Conservation (phyloP, 2,888 invertebrate genomes). For the Gonocerus acuteangulatus region DNA sequence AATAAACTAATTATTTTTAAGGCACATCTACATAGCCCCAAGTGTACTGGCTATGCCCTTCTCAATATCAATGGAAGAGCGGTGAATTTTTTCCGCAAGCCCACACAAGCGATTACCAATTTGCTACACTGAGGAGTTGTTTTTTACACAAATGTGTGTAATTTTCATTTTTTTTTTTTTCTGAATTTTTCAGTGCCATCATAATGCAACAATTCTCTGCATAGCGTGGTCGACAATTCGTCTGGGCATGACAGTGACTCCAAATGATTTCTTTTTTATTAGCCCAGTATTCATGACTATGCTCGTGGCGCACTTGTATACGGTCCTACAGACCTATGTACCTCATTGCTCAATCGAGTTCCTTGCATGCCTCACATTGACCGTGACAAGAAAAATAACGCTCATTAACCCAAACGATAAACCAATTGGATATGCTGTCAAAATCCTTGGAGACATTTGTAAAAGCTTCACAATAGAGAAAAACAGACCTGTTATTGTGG, state of each 20-base stretch:
- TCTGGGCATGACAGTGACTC: slow-evolving; percentile 50
- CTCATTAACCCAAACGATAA: slow-evolving; percentile 37
- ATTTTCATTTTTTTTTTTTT: too few species aligned
- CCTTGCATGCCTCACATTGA: slow-evolving; percentile 24
- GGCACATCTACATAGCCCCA: too few species aligned
- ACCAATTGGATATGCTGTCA: slow-evolving; percentile 38
- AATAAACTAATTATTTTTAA: too few species aligned
- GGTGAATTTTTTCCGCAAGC: too few species aligned
- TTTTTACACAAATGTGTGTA: too few species aligned
- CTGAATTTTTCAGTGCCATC: slow-evolving; percentile 47
- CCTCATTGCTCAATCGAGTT: slow-evolving; percentile 17
- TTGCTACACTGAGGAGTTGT: too few species aligned
- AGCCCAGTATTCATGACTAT: slow-evolving; percentile 54
- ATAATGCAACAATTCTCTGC: slow-evolving; percentile 52
- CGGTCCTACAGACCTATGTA: slow-evolving; percentile 42
- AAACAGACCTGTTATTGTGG: slow-evolving; percentile 24
- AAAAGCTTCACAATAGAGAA: slow-evolving; percentile 37
- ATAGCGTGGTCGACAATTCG: slow-evolving; percentile 51
- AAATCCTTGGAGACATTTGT: slow-evolving; percentile 39
- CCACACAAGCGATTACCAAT: too few species aligned
- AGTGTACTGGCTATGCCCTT: too few species aligned
- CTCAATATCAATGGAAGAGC: too few species aligned
- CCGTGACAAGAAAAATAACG: slow-evolving; percentile 37
- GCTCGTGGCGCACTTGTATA: slow-evolving; percentile 51
- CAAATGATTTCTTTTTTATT: slow-evolving; percentile 49